A percentile compares a stretch with the other conserved stretches of the same genome.
Conservation (phyloP, 2,888 invertebrate species). For the Tetragnatha montana region DNA sequence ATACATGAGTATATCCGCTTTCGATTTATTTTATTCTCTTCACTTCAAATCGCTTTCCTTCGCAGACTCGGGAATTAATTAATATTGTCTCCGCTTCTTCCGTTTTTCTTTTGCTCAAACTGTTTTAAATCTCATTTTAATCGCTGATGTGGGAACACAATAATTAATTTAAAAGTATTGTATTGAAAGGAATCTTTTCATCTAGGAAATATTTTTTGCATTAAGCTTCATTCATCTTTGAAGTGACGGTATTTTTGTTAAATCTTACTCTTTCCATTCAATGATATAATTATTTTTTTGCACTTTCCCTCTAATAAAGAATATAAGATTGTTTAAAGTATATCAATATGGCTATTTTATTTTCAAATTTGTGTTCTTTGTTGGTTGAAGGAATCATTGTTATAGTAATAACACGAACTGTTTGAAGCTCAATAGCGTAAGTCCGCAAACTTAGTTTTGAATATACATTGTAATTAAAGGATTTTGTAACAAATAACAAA, state of each 20-base stretch:
- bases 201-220: background rate
- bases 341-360: background rate
- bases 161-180: background rate
- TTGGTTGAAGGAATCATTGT: background rate
- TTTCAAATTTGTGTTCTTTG: background rate
- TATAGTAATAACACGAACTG: too few relatives aligned
- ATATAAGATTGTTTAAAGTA: background rate
- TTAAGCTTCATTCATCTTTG: slow-evolving; percentile 17
- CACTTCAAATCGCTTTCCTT: slow-evolving; percentile 14
- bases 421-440: too few relatives aligned
- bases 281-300: background rate
- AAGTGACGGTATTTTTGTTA: slow-evolving; percentile 17
- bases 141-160: background rate
- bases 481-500: too few relatives aligned
- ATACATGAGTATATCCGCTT: background rate
- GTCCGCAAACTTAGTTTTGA: too few relatives aligned
- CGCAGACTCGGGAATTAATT: slow-evolving; percentile 20
- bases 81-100: slow-evolving; percentile 16
- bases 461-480: too few relatives aligned
- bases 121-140: slow-evolving; percentile 29
- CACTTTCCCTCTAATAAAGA: background rate
- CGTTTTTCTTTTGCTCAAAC: slow-evolving; percentile 21
- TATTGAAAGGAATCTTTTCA: background rate
- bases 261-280: background rate
- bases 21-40: background rate